These are phyloP conservation scores for Larimichthys polyactis DNA, from an alignment of 2,113 vertebrate genomes.

Conservation along the genomic window DNA sequence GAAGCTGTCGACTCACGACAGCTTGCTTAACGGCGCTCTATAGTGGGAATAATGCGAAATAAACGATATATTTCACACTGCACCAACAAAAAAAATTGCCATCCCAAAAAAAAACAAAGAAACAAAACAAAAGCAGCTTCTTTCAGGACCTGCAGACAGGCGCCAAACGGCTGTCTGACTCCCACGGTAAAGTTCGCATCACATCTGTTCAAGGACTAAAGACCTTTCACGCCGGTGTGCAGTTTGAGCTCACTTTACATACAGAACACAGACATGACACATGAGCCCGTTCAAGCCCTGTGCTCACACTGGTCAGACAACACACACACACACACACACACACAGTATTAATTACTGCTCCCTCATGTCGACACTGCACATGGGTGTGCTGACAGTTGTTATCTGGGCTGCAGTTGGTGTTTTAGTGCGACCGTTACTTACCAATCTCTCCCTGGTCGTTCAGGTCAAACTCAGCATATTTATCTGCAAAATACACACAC, in stretches of 20 bases:
- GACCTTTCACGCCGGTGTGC: background rate
- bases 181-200: background rate
- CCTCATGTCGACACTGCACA: conserved; percentile 25
- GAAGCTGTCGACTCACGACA: too few species aligned
- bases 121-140: background rate
- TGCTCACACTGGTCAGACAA: conserved; percentile 46
- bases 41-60: too few species aligned
- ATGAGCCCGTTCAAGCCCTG: conserved; percentile 31
- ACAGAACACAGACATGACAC: conserved; percentile 44
- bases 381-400: conserved; percentile 47
- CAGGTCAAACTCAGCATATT: conserved; percentile 98
- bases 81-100: too few species aligned
- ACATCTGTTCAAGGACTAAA: conserved; percentile 41
- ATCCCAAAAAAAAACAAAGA: too few species aligned
- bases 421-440: conserved; percentile 82
- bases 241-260: conserved; percentile 52
- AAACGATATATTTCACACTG: too few species aligned
- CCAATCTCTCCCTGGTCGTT: conserved; percentile 98
- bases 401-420: conserved; percentile 27
- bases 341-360: conserved; percentile 70
- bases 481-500: conserved; percentile 88
- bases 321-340: conserved; percentile 39
- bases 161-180: background rate
- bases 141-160: conserved; percentile 1
- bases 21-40: too few species aligned